Conservation (phyloP, 23 tunicate genomes). For the Corella eumyota region DNA sequence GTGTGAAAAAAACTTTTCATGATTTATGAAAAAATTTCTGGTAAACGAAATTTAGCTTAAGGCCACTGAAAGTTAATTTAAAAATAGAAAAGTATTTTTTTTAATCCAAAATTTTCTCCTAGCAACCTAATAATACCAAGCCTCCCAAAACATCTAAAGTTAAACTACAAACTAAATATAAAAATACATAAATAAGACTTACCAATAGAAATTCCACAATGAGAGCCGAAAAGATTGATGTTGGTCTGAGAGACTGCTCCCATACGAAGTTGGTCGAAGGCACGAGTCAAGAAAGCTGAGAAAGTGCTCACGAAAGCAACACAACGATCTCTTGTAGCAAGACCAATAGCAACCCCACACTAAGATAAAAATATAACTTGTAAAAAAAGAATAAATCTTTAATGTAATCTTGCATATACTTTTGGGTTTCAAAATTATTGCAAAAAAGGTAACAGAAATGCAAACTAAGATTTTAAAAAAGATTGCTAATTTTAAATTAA, state of each 20-base stretch:
- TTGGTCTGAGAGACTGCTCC: constrained; percentile 96
- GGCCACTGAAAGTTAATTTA: no score
- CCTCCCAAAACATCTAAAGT: no score
- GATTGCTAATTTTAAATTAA: no score
- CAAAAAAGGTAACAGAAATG: no score
- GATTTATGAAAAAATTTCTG: no score
- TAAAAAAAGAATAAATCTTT: background rate
- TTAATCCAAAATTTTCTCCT: no score
- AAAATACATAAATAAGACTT: background rate
- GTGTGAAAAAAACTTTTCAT: no score
- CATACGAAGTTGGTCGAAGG: constrained; percentile 96
- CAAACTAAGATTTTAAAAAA: no score
- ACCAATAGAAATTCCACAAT: constrained; percentile 97
- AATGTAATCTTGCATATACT: background rate
- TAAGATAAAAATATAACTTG: background rate
- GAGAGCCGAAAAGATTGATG: constrained; percentile 93
- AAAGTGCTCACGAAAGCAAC: constrained; percentile 81
- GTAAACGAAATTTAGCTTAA: no score
- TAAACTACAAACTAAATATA: background rate
- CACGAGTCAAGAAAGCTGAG: constrained; percentile 86
- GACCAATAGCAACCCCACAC: constrained; percentile 85
- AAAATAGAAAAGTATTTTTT: no score
- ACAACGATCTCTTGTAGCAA: constrained; percentile 70
- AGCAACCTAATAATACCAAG: no score
- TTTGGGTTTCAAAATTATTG: no score